phyloP scores from a whole-genome alignment of 2,797 vertebrate species.

The Meriones psammophilus region DNA sequence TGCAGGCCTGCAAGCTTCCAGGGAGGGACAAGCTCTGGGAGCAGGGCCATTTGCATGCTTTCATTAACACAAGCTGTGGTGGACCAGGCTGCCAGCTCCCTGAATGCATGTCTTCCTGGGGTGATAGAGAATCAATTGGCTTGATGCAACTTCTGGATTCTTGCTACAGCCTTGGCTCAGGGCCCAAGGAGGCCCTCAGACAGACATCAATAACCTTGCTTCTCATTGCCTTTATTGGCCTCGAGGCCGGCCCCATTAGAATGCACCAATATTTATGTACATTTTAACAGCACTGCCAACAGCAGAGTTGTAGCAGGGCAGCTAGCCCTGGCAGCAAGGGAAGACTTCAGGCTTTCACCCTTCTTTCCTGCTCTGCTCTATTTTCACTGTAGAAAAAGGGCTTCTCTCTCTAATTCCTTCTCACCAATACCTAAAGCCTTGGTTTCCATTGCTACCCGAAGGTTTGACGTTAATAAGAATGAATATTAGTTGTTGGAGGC shows the following conservation, averaged over 20 bases:
- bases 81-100: slow-evolving; percentile 54
- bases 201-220: slow-evolving; percentile 80
- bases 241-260: slow-evolving; percentile 54
- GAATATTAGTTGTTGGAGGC: background rate
- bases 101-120: slow-evolving; percentile 56
- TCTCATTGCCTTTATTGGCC: slow-evolving; percentile 67
- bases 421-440: background rate
- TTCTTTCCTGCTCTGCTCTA: background rate
- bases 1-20: slow-evolving; percentile 36
- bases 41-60: slow-evolving; percentile 5
- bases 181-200: slow-evolving; percentile 69
- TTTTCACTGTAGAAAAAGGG: background rate
- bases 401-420: background rate
- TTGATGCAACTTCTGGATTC: slow-evolving; percentile 78
- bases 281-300: slow-evolving; percentile 11
- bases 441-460: background rate
- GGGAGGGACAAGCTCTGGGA: background rate
- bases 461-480: background rate
- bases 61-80: slow-evolving; percentile 13
- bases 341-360: background rate
- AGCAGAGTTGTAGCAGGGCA: slow-evolving; percentile 14
- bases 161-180: slow-evolving; percentile 70
- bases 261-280: slow-evolving; percentile 70
- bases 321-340: background rate
- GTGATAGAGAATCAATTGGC: slow-evolving; percentile 77